Evolutionary conservation across 2,113 vertebrate species (phyloP).

Genomic region (Dicaeum eximium): DNA sequence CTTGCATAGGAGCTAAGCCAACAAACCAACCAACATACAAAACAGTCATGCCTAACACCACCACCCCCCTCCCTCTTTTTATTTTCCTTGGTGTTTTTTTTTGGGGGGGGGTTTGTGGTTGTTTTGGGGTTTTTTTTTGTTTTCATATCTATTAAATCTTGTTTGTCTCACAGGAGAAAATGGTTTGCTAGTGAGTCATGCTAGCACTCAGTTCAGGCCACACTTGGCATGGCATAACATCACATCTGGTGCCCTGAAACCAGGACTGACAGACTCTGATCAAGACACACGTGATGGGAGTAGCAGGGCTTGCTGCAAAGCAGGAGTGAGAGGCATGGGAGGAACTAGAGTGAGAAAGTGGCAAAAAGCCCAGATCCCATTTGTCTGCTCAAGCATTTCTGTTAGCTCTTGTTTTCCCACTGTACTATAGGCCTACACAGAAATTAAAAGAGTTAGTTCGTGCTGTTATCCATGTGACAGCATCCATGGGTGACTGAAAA

Average conservation of each 20-base stretch:
- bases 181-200: background rate
- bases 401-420: background rate
- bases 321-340: background rate
- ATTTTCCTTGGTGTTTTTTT: too few species aligned
- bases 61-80: accelerated
- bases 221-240: background rate
- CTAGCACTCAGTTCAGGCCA: background rate
- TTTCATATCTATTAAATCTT: background rate
- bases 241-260: slow-evolving; percentile 19
- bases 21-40: background rate
- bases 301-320: background rate
- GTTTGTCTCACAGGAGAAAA: background rate
- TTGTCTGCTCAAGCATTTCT: background rate
- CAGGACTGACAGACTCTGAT: background rate
- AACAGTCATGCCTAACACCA: background rate
- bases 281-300: background rate
- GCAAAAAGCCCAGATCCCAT: slow-evolving; percentile 13
- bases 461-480: background rate
- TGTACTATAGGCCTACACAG: background rate
- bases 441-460: background rate
- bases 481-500: background rate
- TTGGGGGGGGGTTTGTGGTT: too few species aligned
- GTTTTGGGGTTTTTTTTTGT: too few species aligned
- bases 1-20: background rate
- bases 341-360: background rate